Evolutionary conservation across 2,797 vertebrate genomes (phyloP), one percentile per base, ranked within the genome.

Genomic region (Microhierax caerulescens): DNA sequence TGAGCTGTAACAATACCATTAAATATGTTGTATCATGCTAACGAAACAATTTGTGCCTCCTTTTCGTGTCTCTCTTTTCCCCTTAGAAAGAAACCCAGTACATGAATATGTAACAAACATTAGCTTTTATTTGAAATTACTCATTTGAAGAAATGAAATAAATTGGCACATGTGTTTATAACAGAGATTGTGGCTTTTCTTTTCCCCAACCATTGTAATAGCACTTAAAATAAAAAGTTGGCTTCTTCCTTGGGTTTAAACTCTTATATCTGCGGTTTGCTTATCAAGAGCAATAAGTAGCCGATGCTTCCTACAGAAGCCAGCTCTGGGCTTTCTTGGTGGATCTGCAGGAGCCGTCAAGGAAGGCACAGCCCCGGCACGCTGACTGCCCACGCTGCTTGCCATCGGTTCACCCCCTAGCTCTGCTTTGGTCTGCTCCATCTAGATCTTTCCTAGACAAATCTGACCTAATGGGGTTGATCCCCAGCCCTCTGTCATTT

Each of bases 1-100:
- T 92, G 59, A 67, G 54, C 72, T 89, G 30, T 41, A 91, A 94
- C 56, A 81, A 48, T 96, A 75, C 41, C 64, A 81, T 86, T 94
- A 89, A 94, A 88, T 85, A 68, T 23, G 76, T 91, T 87, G 36
- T 84, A 72, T 96, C 56, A 68, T 69, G 72, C 88, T 96, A 47
- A 68, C 37, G 23, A 81, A 70, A 50, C 30, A 76, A 81, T 63
- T 85, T 90, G 37, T 78, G 64, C 47, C 56, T 81, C 54, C 47
- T 94, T 96, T 85, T 76, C 68, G 64, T 67, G 41, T 61, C 25
- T 88, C 53, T 63, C 80, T 87, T 92, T 93, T 91, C 15, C 36
- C 28, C 39, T 74, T 88, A 83, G 67, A 94, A 94, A 80, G 75
- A 85, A 63, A 92, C 67, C 10, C 23, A 69, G 56, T 61, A 57